A percentile compares a stretch with the other conserved stretches of the same genome.
Evolutionary conservation across 2,797 vertebrate species (phyloP).

Genomic region (Paramormyrops hopkinsi): DNA sequence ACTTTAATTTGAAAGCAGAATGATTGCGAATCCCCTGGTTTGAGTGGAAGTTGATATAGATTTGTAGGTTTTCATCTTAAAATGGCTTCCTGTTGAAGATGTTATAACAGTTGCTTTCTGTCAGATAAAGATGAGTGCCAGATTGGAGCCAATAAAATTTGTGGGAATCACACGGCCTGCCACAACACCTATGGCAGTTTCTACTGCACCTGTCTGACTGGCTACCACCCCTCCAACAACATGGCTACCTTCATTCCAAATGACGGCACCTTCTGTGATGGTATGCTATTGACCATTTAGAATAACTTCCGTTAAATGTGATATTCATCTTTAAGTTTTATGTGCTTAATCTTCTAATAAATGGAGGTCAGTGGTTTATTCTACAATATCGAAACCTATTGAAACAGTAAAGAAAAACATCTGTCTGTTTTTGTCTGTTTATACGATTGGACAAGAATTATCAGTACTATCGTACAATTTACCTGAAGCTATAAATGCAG

Average conservation of each 20-base stretch:
- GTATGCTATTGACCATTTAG: conserved; percentile 50
- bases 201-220: conserved; percentile 77
- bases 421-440: neutral
- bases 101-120: neutral
- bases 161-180: conserved; percentile 77
- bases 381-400: neutral
- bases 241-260: conserved; percentile 83
- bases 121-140: conserved; percentile 78
- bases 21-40: neutral
- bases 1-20: neutral
- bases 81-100: neutral
- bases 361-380: neutral
- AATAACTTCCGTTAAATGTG: neutral
- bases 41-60: neutral
- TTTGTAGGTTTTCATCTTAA: neutral
- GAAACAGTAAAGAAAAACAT: neutral
- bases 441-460: neutral
- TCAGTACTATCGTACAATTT: neutral
- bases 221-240: conserved; percentile 82
- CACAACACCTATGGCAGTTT: conserved; percentile 88
- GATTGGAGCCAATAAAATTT: conserved; percentile 72
- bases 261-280: conserved; percentile 84
- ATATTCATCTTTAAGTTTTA: neutral
- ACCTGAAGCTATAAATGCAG: neutral
- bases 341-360: neutral